Evolutionary conservation across 2,888 invertebrate species (phyloP).

Genomic region (Diachrysia chrysitis): DNA sequence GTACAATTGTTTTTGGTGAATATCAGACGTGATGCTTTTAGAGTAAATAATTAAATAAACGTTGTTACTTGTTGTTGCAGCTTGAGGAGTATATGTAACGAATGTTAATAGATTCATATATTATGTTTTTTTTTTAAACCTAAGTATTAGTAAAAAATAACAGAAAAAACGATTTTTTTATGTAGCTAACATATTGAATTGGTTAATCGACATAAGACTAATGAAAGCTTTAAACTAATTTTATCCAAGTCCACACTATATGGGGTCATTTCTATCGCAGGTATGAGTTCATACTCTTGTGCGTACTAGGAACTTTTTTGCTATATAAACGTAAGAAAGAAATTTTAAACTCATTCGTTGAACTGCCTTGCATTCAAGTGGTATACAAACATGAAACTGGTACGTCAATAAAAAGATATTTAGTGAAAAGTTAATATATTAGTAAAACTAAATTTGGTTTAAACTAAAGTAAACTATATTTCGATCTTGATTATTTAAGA

Average conservation of each 20-base stretch:
- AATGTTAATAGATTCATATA: too few relatives aligned
- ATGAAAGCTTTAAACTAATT: conserved; percentile 13
- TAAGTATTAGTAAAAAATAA: too few relatives aligned
- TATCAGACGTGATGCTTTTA: too few relatives aligned
- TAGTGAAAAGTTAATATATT: neutral
- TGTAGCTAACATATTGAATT: too few relatives aligned
- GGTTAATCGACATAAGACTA: too few relatives aligned
- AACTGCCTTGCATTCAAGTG: conserved; percentile 59
- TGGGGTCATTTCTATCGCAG: conserved; percentile 46
- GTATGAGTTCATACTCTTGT: conserved; percentile 67
- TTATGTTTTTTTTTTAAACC: too few relatives aligned
- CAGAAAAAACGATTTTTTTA: too few relatives aligned
- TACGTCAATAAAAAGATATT: conserved; percentile 64
- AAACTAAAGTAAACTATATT: neutral
- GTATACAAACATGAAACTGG: conserved; percentile 78
- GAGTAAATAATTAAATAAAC: too few relatives aligned
- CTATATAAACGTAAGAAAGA: conserved; percentile 79
- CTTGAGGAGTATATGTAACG: too few relatives aligned
- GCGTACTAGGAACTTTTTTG: conserved; percentile 67
- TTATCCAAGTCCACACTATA: conserved; percentile 57
- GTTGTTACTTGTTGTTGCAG: too few relatives aligned
- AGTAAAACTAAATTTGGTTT: conserved; percentile 31
- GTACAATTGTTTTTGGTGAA: too few relatives aligned
- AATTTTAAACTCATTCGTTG: conserved; percentile 74
- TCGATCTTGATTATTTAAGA: neutral